phyloP scores from a whole-genome alignment of 2,888 invertebrate genomes.

The Drosophila pegasa region DNA sequence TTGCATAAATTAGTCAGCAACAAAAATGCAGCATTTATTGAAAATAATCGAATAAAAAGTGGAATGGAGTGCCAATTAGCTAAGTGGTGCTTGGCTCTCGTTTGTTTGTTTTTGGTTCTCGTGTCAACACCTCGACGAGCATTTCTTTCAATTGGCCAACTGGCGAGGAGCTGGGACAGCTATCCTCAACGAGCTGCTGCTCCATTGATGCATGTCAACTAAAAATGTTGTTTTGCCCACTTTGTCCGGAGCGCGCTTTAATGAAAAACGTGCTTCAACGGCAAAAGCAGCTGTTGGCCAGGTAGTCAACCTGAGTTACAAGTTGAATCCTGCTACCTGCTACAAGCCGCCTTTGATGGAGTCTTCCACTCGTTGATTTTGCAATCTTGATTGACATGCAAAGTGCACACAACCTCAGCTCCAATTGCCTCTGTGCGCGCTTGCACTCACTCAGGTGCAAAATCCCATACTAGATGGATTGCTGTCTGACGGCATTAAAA shows the following conservation, averaged over 20 bases:
- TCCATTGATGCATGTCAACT: constrained; percentile 66
- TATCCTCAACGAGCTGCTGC: constrained; percentile 23
- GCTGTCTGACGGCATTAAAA: not conserved
- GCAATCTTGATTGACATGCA: constrained; percentile 78
- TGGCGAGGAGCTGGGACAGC: constrained; percentile 12
- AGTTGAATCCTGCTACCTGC: constrained; percentile 7
- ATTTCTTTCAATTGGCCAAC: constrained; percentile 51
- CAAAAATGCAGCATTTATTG: not conserved
- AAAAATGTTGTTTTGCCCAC: constrained; percentile 45
- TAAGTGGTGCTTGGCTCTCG: not conserved
- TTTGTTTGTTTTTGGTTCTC: constrained; percentile 7
- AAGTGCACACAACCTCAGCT: constrained; percentile 38
- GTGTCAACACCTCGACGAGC: constrained; percentile 67
- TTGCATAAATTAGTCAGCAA: constrained; percentile 38
- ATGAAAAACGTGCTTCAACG: constrained; percentile 72
- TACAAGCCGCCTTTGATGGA: constrained; percentile 35
- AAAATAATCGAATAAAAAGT: not conserved
- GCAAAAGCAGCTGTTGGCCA: constrained; percentile 40
- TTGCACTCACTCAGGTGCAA: constrained; percentile 16
- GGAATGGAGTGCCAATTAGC: not conserved
- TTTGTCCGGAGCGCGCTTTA: constrained; percentile 57
- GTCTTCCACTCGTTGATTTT: constrained; percentile 34
- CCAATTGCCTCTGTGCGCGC: constrained; percentile 37
- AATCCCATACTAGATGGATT: constrained; percentile 3
- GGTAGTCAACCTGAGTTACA: constrained; percentile 41